These are phyloP conservation scores for Drosophila subsilvestris DNA, from an alignment of 2,888 invertebrate species.

Conservation along the genomic window DNA sequence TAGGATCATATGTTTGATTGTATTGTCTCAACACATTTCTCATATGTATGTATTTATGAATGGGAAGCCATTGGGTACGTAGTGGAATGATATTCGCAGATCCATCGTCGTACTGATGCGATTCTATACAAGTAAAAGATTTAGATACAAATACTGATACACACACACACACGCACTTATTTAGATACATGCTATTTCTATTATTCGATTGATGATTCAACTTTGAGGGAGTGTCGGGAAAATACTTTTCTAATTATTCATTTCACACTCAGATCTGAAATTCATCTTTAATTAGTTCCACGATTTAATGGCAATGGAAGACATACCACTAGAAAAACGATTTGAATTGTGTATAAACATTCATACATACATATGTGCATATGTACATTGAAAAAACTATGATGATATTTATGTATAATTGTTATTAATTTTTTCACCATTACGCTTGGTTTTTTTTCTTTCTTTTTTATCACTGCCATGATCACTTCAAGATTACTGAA, in stretches of 20 bases:
- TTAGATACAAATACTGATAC: slow-evolving; percentile 1
- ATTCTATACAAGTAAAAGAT: neutral
- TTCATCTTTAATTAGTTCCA: slow-evolving; percentile 32
- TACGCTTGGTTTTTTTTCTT: too few species aligned
- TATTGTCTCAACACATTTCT: slow-evolving; percentile 22
- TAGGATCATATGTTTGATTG: slow-evolving; percentile 34
- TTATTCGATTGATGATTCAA: slow-evolving; percentile 32
- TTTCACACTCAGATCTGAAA: slow-evolving; percentile 19
- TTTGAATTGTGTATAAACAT: neutral
- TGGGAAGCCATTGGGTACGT: slow-evolving; percentile 11
- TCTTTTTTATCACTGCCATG: too few species aligned
- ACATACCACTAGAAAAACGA: slow-evolving; percentile 1
- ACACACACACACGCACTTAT: neutral
- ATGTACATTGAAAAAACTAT: too few species aligned
- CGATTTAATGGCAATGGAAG: slow-evolving; percentile 6
- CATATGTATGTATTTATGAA: slow-evolving; percentile 33
- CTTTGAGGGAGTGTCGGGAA: slow-evolving; percentile 36
- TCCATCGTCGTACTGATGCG: neutral
- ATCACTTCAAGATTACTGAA: too few species aligned
- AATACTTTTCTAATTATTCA: slow-evolving; percentile 26
- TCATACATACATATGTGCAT: too few species aligned
- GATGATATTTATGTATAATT: too few species aligned
- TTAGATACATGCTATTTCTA: slow-evolving; percentile 9
- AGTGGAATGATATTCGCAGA: slow-evolving; percentile 20
- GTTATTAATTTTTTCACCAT: too few species aligned